Conservation (phyloP, 37 sponge, comb jelly and placozoan genomes). For the Cliona cf. orientalis region DNA sequence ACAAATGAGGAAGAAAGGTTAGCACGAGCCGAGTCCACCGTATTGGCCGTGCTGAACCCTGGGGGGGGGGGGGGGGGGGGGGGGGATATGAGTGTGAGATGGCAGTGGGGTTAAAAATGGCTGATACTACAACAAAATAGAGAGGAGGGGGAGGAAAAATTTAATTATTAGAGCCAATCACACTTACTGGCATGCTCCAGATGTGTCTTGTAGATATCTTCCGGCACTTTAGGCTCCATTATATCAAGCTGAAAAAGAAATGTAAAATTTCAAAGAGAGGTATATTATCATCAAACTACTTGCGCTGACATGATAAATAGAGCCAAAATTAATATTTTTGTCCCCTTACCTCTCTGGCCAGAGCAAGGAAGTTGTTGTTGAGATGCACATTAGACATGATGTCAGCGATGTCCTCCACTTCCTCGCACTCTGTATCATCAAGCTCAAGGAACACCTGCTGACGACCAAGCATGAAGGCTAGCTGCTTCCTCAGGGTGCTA, state of each 20-base stretch:
- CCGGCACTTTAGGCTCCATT: constrained; percentile 98
- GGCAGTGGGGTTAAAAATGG: neutral
- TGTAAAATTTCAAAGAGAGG: neutral
- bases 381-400: constrained; percentile 95
- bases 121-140: neutral
- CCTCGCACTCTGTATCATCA: constrained; percentile 73
- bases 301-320: neutral
- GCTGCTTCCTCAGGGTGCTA: constrained; percentile 91
- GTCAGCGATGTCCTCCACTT: constrained; percentile 85
- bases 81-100: neutral
- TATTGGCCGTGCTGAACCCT: constrained; percentile 63
- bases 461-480: constrained; percentile 95
- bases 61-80: neutral
- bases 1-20: constrained; percentile 96
- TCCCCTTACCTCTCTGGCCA: constrained; percentile 90
- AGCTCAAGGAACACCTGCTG: constrained; percentile 96
- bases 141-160: neutral
- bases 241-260: constrained; percentile 86
- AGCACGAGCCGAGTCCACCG: constrained; percentile 91
- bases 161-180: neutral
- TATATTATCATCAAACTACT: neutral
- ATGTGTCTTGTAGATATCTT: constrained; percentile 97
- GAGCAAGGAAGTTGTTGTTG: constrained; percentile 91
- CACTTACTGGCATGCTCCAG: constrained; percentile 82
- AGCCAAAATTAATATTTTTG: neutral